A percentile compares a stretch with the other conserved stretches of the same genome.
Evolutionary conservation across 2,888 invertebrate genomes (phyloP).

Genomic region (Onchidella celtica): DNA sequence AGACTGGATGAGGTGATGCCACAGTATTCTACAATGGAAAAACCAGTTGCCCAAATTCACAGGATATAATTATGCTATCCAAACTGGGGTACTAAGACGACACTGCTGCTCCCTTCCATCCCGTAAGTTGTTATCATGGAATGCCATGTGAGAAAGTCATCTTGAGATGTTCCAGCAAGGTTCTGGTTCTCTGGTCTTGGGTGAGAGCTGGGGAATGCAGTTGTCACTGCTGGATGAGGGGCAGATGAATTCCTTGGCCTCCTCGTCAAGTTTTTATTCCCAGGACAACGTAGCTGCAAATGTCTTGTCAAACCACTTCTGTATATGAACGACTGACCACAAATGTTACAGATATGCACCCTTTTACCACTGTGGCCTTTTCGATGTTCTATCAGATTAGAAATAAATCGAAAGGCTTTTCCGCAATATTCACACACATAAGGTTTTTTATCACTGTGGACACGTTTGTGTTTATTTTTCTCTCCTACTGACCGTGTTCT

Average conservation of each 20-base stretch:
- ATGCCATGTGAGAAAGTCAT: slow-evolving; percentile 6
- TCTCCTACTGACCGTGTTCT: background rate
- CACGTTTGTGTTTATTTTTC: slow-evolving; percentile 4
- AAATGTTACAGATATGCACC: background rate
- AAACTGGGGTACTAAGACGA: slow-evolving; percentile 8
- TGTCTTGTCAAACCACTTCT: background rate
- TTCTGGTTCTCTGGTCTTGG: background rate
- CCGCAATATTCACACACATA: slow-evolving; percentile 22
- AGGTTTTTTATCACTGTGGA: slow-evolving; percentile 21
- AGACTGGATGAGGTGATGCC: too few species aligned
- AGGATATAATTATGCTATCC: too few species aligned
- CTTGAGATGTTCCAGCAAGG: background rate
- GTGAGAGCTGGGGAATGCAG: background rate
- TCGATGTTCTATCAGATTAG: background rate
- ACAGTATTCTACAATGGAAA: too few species aligned
- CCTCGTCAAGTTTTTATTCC: background rate
- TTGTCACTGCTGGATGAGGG: background rate
- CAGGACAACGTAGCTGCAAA: slow-evolving; percentile 5
- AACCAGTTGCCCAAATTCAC: too few species aligned
- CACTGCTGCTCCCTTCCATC: background rate
- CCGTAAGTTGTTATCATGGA: background rate
- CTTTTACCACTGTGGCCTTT: slow-evolving; percentile 25
- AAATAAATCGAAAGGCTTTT: background rate
- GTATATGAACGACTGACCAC: slow-evolving; percentile 16
- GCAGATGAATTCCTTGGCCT: background rate